These are phyloP conservation scores for Catocala fraxini DNA, from an alignment of 2,888 invertebrate species.

Conservation along the genomic window DNA sequence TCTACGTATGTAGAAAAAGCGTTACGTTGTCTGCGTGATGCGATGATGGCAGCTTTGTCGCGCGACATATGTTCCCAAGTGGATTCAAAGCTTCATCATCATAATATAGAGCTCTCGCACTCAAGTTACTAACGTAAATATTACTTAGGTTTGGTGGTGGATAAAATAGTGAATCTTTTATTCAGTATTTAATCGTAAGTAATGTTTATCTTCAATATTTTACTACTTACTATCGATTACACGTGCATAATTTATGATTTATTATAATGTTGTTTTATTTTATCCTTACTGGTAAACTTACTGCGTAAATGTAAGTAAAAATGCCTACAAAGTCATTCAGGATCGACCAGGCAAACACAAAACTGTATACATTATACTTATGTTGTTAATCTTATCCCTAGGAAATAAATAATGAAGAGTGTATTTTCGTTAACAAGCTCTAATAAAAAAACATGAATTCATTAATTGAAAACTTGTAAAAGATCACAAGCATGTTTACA, in stretches of 20 bases:
- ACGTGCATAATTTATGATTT: conserved; percentile 71
- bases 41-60: not conserved
- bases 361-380: no score
- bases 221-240: conserved; percentile 66
- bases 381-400: no score
- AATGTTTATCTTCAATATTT: conserved; percentile 76
- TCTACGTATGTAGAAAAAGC: no score
- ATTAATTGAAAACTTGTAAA: no score
- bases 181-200: conserved; percentile 77
- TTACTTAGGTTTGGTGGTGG: conserved; percentile 80
- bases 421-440: no score
- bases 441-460: no score
- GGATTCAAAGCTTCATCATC: conserved; percentile 27
- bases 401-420: no score
- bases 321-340: no score
- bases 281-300: not conserved
- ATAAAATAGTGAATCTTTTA: conserved; percentile 73
- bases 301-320: no score
- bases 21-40: no score
- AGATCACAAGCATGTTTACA: no score
- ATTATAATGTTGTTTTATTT: conserved; percentile 64
- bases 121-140: conserved; percentile 71
- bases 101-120: conserved; percentile 57
- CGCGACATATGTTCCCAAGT: conserved; percentile 21
- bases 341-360: no score